These are phyloP conservation scores for Lethrus apterus DNA, from an alignment of 1,140 invertebrate genomes.

Conservation along the genomic window DNA sequence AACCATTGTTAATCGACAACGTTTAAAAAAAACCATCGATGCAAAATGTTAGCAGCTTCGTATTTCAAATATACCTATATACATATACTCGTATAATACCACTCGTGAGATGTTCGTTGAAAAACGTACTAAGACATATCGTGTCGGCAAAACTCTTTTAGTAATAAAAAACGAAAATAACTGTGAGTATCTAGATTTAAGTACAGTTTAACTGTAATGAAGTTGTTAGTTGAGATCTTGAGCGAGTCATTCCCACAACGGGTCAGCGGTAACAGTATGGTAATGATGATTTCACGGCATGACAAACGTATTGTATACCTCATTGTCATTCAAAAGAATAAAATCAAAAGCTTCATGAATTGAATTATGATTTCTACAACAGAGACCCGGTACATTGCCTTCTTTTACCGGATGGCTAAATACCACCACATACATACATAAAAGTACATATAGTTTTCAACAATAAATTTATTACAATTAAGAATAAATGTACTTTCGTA, in stretches of 20 bases:
- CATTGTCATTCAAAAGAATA: conserved; percentile 16
- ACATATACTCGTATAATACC: too few relatives aligned
- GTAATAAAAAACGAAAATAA: too few relatives aligned
- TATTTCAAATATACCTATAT: too few relatives aligned
- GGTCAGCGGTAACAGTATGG: conserved; percentile 13
- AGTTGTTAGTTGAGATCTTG: background rate
- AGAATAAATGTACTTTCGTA: background rate
- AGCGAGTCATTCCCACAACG: conserved; percentile 8
- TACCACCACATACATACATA: conserved; percentile 9
- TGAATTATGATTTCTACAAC: conserved; percentile 11
- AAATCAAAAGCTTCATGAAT: conserved; percentile 16
- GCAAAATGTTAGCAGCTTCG: too few relatives aligned
- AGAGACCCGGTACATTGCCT: conserved; percentile 7
- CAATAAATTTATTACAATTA: conserved; percentile 7
- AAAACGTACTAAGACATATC: too few relatives aligned
- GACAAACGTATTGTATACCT: conserved; percentile 16
- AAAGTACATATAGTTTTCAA: conserved; percentile 10
- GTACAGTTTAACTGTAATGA: too few relatives aligned
- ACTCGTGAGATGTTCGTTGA: too few relatives aligned
- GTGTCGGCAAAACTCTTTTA: too few relatives aligned
- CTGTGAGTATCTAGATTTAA: too few relatives aligned
- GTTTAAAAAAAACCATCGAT: too few relatives aligned
- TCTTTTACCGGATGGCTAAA: conserved; percentile 10
- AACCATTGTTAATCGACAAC: too few relatives aligned
- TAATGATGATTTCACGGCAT: conserved; percentile 14